Percentiles rank a stretch among this genome's conserved stretches.
Conservation (phyloP, 2,888 invertebrate genomes). For the Beris chalybata region DNA sequence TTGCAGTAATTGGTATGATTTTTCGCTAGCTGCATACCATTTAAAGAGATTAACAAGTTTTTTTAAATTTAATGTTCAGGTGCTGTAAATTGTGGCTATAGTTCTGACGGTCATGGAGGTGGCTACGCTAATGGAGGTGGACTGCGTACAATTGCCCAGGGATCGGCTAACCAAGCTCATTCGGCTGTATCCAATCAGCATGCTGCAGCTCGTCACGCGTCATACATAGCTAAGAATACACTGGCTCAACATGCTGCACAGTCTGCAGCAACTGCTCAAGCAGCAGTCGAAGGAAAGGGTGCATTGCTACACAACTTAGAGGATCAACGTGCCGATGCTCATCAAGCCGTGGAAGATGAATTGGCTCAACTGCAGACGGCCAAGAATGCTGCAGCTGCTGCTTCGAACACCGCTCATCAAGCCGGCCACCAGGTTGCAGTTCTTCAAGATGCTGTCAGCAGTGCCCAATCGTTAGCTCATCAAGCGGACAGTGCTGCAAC, state of each 20-base stretch:
- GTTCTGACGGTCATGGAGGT: conserved; percentile 1
- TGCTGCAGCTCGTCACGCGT: conserved; percentile 72
- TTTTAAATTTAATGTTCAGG: neutral
- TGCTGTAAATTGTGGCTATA: conserved; percentile 18
- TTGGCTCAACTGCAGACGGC: conserved; percentile 71
- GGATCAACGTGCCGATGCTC: conserved; percentile 70
- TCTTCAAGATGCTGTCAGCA: conserved; percentile 69
- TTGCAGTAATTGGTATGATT: no score
- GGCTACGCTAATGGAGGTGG: conserved; percentile 62
- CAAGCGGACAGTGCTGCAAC: conserved; percentile 71
- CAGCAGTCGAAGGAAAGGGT: conserved; percentile 64
- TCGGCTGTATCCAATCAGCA: conserved; percentile 74
- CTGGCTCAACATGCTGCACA: conserved; percentile 72
- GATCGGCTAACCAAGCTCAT: conserved; percentile 76
- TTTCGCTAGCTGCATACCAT: no score
- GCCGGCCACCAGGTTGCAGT: conserved; percentile 67
- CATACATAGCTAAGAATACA: conserved; percentile 67
- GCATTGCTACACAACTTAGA: conserved; percentile 66
- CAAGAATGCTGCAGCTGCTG: conserved; percentile 67
- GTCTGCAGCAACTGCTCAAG: conserved; percentile 64
- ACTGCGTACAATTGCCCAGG: conserved; percentile 70
- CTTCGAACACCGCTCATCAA: conserved; percentile 68
- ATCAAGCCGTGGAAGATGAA: conserved; percentile 68
- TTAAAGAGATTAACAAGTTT: no score
- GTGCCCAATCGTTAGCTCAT: conserved; percentile 64